Percentiles rank a stretch among this genome's conserved stretches.
These are phyloP conservation scores for Campylomormyrus tamandua DNA, from an alignment of 2,113 vertebrate species.

Conservation along the genomic window DNA sequence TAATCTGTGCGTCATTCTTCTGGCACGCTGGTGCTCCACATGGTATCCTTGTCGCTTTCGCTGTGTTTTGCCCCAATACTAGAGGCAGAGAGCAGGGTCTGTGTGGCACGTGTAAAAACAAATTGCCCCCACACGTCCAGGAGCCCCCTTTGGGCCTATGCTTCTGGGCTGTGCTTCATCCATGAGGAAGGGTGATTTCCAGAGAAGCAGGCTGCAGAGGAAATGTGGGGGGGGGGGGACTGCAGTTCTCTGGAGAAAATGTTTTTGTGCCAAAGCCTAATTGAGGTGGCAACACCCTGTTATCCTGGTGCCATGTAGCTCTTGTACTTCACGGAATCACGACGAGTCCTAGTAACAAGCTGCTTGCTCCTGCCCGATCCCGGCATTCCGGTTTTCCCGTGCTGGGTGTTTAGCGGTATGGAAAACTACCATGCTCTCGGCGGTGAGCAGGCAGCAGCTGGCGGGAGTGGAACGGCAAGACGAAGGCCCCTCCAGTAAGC, in stretches of 20 bases:
- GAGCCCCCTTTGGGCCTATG: neutral
- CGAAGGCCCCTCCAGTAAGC: neutral
- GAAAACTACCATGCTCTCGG: neutral
- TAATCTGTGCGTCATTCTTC: neutral
- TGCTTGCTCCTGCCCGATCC: neutral
- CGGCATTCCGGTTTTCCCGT: neutral
- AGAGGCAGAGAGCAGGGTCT: neutral
- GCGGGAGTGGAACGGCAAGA: neutral
- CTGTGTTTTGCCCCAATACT: neutral
- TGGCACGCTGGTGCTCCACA: neutral
- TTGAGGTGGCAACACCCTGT: neutral
- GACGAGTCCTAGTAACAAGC: neutral
- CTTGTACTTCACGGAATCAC: neutral
- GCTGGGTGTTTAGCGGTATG: neutral
- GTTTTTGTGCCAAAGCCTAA: slow-evolving; percentile 9
- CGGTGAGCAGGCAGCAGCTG: neutral
- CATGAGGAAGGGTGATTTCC: slow-evolving; percentile 13
- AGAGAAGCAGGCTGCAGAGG: slow-evolving; percentile 18
- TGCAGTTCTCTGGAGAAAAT: slow-evolving; percentile 31
- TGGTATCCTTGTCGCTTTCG: neutral
- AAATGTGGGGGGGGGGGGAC: neutral
- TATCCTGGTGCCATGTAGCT: neutral
- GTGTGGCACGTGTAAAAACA: neutral
- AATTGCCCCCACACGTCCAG: neutral
- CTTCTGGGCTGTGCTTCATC: neutral